A percentile compares a stretch with the other conserved stretches of the same genome.
Evolutionary conservation across 2,797 vertebrate genomes (phyloP).

Genomic region (Sebastes baramenuke): DNA sequence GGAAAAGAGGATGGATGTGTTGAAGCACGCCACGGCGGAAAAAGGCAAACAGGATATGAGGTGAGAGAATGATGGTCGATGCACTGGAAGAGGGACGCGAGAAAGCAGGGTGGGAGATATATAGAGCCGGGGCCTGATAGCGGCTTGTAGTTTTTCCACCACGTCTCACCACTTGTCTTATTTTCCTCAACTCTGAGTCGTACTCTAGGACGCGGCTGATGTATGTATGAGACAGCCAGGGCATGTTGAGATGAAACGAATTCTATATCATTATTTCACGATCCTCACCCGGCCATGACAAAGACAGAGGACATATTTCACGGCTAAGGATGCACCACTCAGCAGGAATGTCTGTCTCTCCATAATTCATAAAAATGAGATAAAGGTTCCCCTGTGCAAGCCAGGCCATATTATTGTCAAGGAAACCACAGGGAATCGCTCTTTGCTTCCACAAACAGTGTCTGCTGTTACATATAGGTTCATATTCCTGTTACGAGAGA

Average conservation of each 20-base stretch:
- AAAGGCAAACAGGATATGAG: slow-evolving; percentile 57
- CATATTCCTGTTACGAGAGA: slow-evolving; percentile 7
- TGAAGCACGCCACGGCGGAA: slow-evolving; percentile 29
- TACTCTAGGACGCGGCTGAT: slow-evolving; percentile 90
- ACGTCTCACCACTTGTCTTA: slow-evolving; percentile 68
- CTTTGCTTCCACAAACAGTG: slow-evolving; percentile 33
- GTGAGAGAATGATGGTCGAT: slow-evolving; percentile 56
- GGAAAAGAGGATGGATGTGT: slow-evolving; percentile 68
- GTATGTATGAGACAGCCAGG: slow-evolving; percentile 87
- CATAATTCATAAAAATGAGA: slow-evolving; percentile 82
- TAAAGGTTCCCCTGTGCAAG: slow-evolving; percentile 68
- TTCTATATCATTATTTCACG: slow-evolving; percentile 94
- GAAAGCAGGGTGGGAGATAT: slow-evolving; percentile 43
- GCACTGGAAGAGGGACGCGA: slow-evolving; percentile 30
- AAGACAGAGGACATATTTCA: slow-evolving; percentile 87
- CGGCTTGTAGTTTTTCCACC: slow-evolving; percentile 83
- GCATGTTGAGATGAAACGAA: slow-evolving; percentile 91
- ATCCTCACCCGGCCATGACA: slow-evolving; percentile 71
- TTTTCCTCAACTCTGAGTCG: slow-evolving; percentile 86
- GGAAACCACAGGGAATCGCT: slow-evolving; percentile 54
- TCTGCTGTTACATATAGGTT: slow-evolving; percentile 28
- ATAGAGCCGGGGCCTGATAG: slow-evolving; percentile 79
- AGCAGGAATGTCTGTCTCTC: slow-evolving; percentile 72
- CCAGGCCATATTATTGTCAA: slow-evolving; percentile 64
- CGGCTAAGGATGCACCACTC: slow-evolving; percentile 84